A percentile compares a stretch with the other conserved stretches of the same genome.
phyloP scores from a whole-genome alignment of 1,140 invertebrate species.

The Subanguina moxae region DNA sequence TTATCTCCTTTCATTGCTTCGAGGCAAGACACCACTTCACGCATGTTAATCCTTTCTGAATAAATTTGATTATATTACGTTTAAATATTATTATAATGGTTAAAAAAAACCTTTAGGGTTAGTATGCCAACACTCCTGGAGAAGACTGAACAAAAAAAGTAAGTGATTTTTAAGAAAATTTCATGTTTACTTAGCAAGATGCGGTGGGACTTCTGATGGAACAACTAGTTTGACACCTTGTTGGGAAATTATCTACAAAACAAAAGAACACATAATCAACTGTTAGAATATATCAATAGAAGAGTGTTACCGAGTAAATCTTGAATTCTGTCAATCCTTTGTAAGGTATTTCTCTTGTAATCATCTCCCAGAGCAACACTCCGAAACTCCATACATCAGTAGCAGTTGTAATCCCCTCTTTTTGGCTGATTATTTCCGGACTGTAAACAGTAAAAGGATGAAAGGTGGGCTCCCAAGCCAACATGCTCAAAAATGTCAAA shows the following conservation, averaged over 20 bases:
- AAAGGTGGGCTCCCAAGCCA: no score
- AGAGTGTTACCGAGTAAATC: constrained; percentile 46
- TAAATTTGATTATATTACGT: no score
- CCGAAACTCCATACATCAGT: constrained; percentile 52
- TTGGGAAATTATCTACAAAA: constrained; percentile 38
- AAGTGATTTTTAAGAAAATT: neutral
- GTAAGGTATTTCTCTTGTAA: constrained; percentile 52
- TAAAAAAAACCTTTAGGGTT: constrained; percentile 39
- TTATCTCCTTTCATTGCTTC: constrained; percentile 34
- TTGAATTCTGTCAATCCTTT: constrained; percentile 50
- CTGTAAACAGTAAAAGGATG: no score
- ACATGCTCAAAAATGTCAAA: no score
- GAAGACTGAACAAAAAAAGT: constrained; percentile 34
- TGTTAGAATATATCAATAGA: no score
- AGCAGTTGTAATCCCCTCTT: constrained; percentile 51
- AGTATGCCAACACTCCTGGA: constrained; percentile 45
- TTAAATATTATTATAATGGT: neutral
- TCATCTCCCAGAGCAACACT: constrained; percentile 51
- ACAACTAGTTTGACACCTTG: constrained; percentile 42
- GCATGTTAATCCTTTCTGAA: constrained; percentile 32
- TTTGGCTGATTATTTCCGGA: constrained; percentile 53
- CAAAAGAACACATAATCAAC: no score
- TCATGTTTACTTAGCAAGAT: constrained; percentile 30
- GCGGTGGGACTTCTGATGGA: constrained; percentile 45
- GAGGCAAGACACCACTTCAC: constrained; percentile 37